Percentiles rank a stretch among this genome's conserved stretches.
These are phyloP conservation scores for Anniella stebbinsi DNA, from an alignment of 2,797 vertebrate species.

Conservation along the genomic window DNA sequence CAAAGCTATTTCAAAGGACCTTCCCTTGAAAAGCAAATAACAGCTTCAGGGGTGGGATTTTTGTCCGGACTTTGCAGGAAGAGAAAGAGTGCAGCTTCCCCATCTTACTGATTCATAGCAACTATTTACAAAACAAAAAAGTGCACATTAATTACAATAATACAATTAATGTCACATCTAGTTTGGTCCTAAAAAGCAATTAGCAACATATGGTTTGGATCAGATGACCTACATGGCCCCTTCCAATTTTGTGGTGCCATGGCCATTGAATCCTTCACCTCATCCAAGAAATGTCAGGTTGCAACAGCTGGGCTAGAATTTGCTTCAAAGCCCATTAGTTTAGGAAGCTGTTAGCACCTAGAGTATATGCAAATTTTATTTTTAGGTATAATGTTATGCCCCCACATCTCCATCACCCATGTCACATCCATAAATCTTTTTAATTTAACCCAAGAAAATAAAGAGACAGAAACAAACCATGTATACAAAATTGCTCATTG, in stretches of 20 bases:
- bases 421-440: conserved; percentile 7
- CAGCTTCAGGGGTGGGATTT: neutral
- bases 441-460: conserved; percentile 3
- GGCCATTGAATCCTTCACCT: neutral
- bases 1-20: neutral
- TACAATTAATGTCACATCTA: neutral
- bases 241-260: too few species aligned
- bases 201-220: neutral
- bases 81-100: neutral
- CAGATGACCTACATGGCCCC: neutral
- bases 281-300: neutral
- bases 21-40: too few species aligned
- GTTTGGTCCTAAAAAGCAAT: neutral
- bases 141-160: neutral
- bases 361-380: neutral
- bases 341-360: neutral
- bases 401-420: neutral
- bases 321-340: neutral
- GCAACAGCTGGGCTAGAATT: neutral
- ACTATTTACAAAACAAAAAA: neutral
- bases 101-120: neutral
- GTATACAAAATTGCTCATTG: conserved; percentile 8
- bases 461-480: neutral
- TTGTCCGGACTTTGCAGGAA: neutral
- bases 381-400: neutral